Evolutionary conservation across 37 sponge, comb jelly and placozoan genomes (phyloP).

Genomic region (Ephydatia muelleri): DNA sequence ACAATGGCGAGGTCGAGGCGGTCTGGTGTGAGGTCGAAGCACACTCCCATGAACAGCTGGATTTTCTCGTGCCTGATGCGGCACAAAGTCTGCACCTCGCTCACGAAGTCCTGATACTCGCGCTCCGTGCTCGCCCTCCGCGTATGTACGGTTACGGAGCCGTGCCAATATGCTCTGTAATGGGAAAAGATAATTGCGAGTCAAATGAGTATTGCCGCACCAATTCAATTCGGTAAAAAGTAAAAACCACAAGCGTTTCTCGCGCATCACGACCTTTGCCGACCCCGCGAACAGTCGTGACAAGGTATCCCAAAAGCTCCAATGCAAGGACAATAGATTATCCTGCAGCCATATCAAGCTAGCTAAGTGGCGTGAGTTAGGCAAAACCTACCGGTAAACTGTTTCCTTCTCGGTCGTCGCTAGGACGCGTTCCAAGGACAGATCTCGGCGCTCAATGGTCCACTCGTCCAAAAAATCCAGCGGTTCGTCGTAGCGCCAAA

Average conservation of each 20-base stretch:
- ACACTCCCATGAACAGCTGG: conserved; percentile 73
- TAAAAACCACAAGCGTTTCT: background rate
- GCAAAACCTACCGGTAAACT: conserved; percentile 43
- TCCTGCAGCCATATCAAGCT: background rate
- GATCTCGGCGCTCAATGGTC: conserved; percentile 23
- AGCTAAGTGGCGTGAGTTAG: background rate
- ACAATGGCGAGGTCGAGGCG: conserved; percentile 49
- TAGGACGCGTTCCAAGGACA: conserved; percentile 32
- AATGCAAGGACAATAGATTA: background rate
- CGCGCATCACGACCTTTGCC: background rate
- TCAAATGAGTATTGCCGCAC: background rate
- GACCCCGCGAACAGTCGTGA: background rate
- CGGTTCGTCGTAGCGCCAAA: background rate
- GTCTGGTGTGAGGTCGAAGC: conserved; percentile 37
- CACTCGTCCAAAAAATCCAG: conserved; percentile 18
- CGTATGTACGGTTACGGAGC: conserved; percentile 47
- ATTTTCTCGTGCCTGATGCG: conserved; percentile 76
- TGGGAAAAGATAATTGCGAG: background rate
- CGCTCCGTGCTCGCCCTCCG: conserved; percentile 9
- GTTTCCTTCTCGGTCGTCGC: conserved; percentile 11
- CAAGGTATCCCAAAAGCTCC: background rate
- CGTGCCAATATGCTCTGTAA: conserved; percentile 76
- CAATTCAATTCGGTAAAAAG: too few species aligned
- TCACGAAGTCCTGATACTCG: conserved; percentile 4
- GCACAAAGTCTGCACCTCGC: conserved; percentile 49